These are phyloP conservation scores for Channallabes apus DNA, from an alignment of 2,797 vertebrate genomes.

Conservation along the genomic window DNA sequence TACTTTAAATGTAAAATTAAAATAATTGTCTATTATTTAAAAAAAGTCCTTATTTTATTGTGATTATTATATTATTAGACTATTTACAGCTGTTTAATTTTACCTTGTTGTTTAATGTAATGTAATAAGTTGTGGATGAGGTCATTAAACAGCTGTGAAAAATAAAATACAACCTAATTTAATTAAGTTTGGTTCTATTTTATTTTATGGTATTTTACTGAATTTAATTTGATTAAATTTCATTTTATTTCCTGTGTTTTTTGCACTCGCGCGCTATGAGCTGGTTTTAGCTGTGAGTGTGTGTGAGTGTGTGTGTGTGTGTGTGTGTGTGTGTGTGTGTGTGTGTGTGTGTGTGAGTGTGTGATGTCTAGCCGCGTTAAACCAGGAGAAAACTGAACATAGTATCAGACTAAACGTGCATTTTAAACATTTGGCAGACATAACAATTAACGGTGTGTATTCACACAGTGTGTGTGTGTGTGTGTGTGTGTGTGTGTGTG, in stretches of 20 bases:
- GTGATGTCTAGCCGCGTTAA: neutral
- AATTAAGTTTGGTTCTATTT: neutral
- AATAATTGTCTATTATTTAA: no score
- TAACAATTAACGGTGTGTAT: neutral
- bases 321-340: neutral
- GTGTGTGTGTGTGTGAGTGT: no score
- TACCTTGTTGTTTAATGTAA: no score
- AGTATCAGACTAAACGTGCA: neutral
- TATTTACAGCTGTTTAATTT: neutral
- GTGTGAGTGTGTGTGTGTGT: no score
- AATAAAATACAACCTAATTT: neutral
- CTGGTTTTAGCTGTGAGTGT: neutral
- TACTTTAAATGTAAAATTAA: no score
- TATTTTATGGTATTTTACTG: no score
- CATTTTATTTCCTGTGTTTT: neutral
- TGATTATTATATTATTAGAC: no score
- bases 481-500: conserved; percentile 24
- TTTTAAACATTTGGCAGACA: neutral
- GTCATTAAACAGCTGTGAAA: no score
- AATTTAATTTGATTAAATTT: neutral
- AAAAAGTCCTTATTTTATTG: no score
- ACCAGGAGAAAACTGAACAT: neutral
- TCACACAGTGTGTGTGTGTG: neutral
- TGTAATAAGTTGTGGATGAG: no score
- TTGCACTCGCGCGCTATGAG: neutral